Base-by-base conservation (phyloP, 2,797 vertebrate genomes). In the Melanotaenia parkinsoni region DNA sequence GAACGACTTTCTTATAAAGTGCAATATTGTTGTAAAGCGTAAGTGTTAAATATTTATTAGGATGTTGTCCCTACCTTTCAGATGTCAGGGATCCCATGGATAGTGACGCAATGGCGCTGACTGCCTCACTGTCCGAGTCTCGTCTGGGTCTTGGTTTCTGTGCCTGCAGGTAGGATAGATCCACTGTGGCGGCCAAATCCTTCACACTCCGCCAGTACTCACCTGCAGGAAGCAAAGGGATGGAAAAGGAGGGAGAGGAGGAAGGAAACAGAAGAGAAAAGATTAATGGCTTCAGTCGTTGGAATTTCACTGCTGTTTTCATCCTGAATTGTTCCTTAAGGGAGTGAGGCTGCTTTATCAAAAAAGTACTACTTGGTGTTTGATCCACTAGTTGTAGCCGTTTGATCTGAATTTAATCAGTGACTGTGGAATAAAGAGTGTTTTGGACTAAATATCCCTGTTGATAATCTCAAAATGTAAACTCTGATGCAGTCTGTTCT, bases 191-290 rank as follows among this genome's bases (percentile, higher is more conserved):
- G n/a, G 90, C 91, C 10, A 95, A 93, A 1, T 89, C 94, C 76
- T 91, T 95, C 85, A 97, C 91, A 5, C 95, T 96, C 69, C 81
- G 92, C 98, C 98, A 98, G 91, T 96, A 97, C 78, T 95, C 92
- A 92, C 96, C 97, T 98, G 93, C 40, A 70, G 80, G 40, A 64
- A 28, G 57, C 28, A 12, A 50, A 70, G 33, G 16, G 53, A 69
- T 28, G 43, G 54, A 63, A 80, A 88, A 75, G 28, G 37, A 78
- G 51, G 74, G 59, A 65, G 53, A 77, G 32, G 82, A 65, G 72
- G 65, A 50, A 73, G 56, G 64, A 84, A 73, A 56, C 13, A 63
- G 67, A 13, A 74, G 51, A 74, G 43, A 76, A 67, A 58, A n/a
- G 59, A 92, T 86, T 85, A 78, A 76, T 83, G 79, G 64, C 64